phyloP scores from a whole-genome alignment of 1,140 invertebrate genomes.

The Watersipora subatra region DNA sequence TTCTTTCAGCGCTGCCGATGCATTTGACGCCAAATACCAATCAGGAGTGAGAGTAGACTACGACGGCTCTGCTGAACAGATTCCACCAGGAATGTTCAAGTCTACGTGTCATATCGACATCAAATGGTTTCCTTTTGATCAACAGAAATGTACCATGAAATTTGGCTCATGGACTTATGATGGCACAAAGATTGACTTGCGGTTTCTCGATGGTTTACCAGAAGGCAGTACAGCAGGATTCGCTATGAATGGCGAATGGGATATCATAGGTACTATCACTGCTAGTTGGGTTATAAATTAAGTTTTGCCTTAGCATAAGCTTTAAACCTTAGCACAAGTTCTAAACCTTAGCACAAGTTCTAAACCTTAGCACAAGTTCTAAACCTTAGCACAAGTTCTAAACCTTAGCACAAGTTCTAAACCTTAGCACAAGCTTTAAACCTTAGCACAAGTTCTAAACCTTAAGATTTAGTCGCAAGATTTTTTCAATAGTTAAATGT shows the following conservation, averaged over 20 bases:
- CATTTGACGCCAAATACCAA: slow-evolving; percentile 91
- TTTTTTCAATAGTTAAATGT: no score
- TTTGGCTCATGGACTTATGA: slow-evolving; percentile 94
- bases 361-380: no score
- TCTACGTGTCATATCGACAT: slow-evolving; percentile 55
- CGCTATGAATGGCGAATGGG: slow-evolving; percentile 3
- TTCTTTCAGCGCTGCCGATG: slow-evolving; percentile 74
- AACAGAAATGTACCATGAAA: slow-evolving; percentile 47
- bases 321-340: slow-evolving; percentile 7
- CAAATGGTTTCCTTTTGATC: slow-evolving; percentile 31
- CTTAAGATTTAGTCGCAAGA: no score
- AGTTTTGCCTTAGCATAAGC: slow-evolving; percentile 1
- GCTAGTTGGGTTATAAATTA: background rate
- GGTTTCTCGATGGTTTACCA: slow-evolving; percentile 4
- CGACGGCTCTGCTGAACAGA: slow-evolving; percentile 52
- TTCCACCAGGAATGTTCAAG: slow-evolving; percentile 53
- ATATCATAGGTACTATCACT: background rate
- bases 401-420: no score
- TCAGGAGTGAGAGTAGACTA: slow-evolving; percentile 46
- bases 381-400: no score
- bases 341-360: no score
- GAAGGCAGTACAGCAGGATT: background rate
- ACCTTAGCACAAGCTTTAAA: no score
- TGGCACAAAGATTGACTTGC: slow-evolving; percentile 67
- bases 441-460: no score